Conservation (phyloP, 2,113 vertebrate species). For the Oriolus oriolus region DNA sequence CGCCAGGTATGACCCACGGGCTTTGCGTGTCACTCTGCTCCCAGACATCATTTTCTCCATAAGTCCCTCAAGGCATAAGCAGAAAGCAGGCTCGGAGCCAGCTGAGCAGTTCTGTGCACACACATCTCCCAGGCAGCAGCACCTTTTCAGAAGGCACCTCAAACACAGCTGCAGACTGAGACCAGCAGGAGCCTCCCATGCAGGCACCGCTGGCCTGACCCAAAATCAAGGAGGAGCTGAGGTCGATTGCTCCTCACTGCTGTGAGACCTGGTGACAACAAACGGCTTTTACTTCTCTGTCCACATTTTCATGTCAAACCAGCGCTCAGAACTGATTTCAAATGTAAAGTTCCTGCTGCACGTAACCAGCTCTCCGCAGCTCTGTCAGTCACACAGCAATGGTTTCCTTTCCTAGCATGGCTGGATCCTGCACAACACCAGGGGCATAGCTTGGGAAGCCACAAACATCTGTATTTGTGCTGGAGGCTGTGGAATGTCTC, state of each 20-base stretch:
- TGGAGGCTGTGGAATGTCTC: background rate
- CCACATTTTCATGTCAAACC: fast-evolving
- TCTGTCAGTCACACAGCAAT: background rate
- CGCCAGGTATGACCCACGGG: background rate
- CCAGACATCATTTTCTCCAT: background rate
- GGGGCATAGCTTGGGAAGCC: fast-evolving
- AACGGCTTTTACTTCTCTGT: background rate
- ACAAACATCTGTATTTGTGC: background rate
- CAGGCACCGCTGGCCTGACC: fast-evolving
- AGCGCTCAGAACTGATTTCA: background rate
- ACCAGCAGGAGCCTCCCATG: background rate
- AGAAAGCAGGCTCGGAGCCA: background rate
- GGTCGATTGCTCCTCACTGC: fast-evolving
- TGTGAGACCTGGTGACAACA: background rate
- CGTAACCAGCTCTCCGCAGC: background rate
- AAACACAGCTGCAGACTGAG: background rate
- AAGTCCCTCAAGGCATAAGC: background rate
- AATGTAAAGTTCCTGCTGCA: background rate
- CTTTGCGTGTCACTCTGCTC: background rate
- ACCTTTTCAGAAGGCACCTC: background rate
- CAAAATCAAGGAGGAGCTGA: fast-evolving
- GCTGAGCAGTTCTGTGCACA: background rate
- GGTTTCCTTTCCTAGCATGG: background rate
- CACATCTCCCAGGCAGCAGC: background rate
- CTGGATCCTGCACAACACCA: background rate